Percentiles rank a stretch among this genome's conserved stretches.
These are phyloP conservation scores for Eubasilissa regina DNA, from an alignment of 1,140 invertebrate genomes.

Conservation along the genomic window DNA sequence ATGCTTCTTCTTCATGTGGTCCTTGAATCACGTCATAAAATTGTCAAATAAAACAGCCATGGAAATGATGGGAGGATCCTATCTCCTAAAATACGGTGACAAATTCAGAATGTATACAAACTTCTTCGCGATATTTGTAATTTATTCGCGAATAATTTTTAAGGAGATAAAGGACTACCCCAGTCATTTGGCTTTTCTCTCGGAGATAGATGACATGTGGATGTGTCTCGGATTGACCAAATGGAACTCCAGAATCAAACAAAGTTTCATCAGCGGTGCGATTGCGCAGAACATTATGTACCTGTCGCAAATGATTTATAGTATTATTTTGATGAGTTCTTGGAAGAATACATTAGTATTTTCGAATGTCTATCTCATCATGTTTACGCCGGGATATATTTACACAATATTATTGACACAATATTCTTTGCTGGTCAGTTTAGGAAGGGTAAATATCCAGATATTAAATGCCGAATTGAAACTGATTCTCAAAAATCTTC, in stretches of 20 bases:
- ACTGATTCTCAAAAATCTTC: not conserved
- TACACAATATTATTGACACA: not conserved
- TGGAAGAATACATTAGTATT: not conserved
- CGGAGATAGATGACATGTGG: not conserved
- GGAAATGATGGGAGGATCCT: not conserved
- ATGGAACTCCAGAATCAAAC: not conserved
- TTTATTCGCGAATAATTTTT: not conserved
- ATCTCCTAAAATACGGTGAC: conserved; percentile 6
- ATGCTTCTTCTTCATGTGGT: not conserved
- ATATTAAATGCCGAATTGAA: not conserved
- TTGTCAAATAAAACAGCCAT: not conserved
- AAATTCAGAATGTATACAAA: conserved; percentile 8
- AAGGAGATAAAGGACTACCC: not conserved
- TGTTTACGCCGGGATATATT: not conserved
- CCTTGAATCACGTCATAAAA: not conserved
- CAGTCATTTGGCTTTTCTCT: not conserved
- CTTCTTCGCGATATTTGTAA: not conserved
- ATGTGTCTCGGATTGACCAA: not conserved
- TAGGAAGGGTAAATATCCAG: not conserved
- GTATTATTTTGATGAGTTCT: not conserved
- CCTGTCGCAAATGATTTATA: not conserved
- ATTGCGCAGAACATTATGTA: not conserved
- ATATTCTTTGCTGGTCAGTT: not conserved
- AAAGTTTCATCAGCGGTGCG: not conserved
- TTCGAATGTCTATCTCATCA: not conserved